phyloP scores from a whole-genome alignment of 1,140 invertebrate genomes.

The Matsumurasca onukii region DNA sequence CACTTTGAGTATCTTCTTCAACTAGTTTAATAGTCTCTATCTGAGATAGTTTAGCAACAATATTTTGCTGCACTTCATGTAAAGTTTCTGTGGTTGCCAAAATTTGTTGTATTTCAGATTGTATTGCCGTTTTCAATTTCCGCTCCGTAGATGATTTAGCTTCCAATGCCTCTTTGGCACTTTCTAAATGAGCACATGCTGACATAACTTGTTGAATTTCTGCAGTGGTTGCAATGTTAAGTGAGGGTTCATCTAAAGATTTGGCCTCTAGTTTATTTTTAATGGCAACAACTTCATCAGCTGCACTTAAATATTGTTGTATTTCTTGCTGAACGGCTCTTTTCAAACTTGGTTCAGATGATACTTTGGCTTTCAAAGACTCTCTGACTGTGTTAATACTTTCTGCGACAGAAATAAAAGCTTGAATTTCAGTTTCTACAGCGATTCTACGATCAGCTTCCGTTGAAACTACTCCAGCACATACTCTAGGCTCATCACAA shows the following conservation, averaged over 20 bases:
- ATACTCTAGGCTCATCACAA: too few species aligned
- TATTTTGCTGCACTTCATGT: not conserved
- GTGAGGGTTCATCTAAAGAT: not conserved
- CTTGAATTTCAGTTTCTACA: conserved; percentile 2
- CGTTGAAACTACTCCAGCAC: too few species aligned
- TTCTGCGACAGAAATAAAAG: not conserved
- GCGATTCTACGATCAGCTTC: not conserved
- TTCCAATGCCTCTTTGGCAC: not conserved
- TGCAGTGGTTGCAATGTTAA: not conserved
- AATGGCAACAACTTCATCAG: not conserved
- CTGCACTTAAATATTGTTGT: not conserved
- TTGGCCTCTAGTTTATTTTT: not conserved
- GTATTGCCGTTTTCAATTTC: not conserved
- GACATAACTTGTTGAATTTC: conserved; percentile 16
- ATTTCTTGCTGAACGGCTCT: not conserved
- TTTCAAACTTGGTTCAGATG: not conserved
- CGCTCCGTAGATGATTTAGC: not conserved
- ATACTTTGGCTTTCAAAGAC: not conserved
- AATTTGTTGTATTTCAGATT: conserved; percentile 3
- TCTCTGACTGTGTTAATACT: not conserved
- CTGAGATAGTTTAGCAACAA: not conserved
- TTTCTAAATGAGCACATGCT: not conserved
- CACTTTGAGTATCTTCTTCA: too few species aligned
- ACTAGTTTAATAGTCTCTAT: too few species aligned
- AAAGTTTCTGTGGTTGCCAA: not conserved